Conservation (phyloP, 2,797 vertebrate genomes). For the Fratercula arctica region DNA sequence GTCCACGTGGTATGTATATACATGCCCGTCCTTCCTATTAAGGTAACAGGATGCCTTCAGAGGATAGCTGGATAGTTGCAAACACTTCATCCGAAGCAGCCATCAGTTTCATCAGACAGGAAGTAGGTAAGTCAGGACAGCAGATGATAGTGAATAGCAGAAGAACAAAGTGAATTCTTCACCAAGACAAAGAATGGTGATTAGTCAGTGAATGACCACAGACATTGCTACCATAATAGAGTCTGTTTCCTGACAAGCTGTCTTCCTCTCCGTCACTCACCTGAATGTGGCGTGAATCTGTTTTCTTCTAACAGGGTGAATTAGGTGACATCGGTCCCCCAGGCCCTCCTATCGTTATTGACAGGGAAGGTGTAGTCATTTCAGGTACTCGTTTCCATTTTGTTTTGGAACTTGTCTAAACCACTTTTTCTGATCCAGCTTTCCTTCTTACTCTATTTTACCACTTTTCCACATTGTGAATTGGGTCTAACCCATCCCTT, state of each 20-base stretch:
- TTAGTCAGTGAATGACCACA: background rate
- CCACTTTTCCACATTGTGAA: background rate
- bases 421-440: background rate
- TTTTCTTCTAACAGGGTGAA: constrained; percentile 82
- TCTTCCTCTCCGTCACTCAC: background rate
- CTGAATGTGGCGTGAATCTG: background rate
- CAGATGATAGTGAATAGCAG: background rate
- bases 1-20: background rate
- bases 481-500: background rate
- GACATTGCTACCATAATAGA: background rate
- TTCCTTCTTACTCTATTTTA: background rate
- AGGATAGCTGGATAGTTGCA: background rate
- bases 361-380: constrained; percentile 56
- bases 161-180: background rate
- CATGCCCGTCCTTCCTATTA: background rate
- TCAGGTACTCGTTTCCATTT: constrained; percentile 71
- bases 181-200: background rate
- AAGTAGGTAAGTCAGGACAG: background rate
- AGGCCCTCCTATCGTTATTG: constrained; percentile 76
- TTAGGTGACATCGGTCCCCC: constrained; percentile 83
- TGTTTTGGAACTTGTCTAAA: background rate
- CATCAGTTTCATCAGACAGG: background rate
- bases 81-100: background rate
- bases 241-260: background rate
- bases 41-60: background rate